Evolutionary conservation across 1,140 invertebrate species (phyloP).

Genomic region (Branchinecta lindahli): DNA sequence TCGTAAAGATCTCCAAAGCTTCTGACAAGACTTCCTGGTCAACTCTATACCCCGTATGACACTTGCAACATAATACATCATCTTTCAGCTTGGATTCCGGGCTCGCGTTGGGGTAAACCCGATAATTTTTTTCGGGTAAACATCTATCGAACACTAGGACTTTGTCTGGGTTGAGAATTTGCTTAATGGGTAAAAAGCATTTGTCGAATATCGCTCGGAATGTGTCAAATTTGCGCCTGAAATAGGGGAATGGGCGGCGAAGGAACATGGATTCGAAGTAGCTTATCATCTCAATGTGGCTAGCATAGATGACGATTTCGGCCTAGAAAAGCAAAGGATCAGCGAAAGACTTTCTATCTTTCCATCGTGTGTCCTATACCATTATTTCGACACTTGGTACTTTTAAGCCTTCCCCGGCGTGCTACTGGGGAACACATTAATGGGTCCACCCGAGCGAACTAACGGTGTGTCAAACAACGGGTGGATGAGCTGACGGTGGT

Average conservation of each 20-base stretch:
- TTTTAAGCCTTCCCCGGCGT: no score
- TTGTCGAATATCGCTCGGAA: conserved; percentile 2
- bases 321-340: conserved; percentile 34
- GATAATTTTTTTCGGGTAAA: neutral
- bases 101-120: neutral
- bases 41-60: neutral
- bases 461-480: no score
- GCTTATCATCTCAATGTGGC: conserved; percentile 46
- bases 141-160: neutral
- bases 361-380: no score
- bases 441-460: no score
- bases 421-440: no score
- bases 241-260: conserved; percentile 27
- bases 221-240: conserved; percentile 10
- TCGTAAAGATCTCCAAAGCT: neutral
- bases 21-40: neutral
- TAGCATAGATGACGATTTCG: conserved; percentile 53
- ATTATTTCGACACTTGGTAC: no score
- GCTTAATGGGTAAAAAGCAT: neutral
- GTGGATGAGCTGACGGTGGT: no score
- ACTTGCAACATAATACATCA: neutral
- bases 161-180: neutral
- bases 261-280: conserved; percentile 54
- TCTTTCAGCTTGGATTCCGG: neutral
- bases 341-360: no score